Base-by-base conservation (phyloP, 1,140 invertebrate species). In the Cephus cinctus region DNA sequence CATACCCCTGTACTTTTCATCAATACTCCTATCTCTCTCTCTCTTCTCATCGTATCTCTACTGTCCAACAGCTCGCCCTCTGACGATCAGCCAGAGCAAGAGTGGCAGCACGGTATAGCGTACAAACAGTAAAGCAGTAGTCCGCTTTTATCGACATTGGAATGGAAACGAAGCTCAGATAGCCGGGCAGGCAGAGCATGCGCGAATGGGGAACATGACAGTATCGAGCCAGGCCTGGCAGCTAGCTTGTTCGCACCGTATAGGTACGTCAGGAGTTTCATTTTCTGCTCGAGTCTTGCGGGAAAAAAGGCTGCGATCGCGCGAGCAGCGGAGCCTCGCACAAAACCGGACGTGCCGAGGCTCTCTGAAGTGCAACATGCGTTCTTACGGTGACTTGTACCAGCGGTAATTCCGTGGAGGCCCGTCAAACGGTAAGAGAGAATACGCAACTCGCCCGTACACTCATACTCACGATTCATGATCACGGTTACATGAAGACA, bases 161-260 rank as follows among this genome's bases (percentile, higher is more conserved):
- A n/a, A n/a, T n/a, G n/a, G n/a, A n/a, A n/a, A n/a, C n/a, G n/a
- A n/a, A n/a, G n/a, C n/a, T n/a, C n/a, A n/a, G n/a, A n/a, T n/a
- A n/a, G n/a, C n/a, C n/a, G n/a, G n/a, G n/a, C n/a, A n/a, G 25
- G 25, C 25, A n/a, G 25, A n/a, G 25, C 25, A 27, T 27, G 25
- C 25, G 25, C n/a, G 6, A n/a, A 27, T 27, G 6, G 25, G 48
- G 61, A 63, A 61, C 47, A 53, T 52, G 50, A 62, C 57, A 65
- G 66, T 75, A 76, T 76, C 69, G 71, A 76, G 65, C 72, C 67
- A 72, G 70, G 59, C 49, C 49, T 47, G 50, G 54, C 54, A 63
- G 59, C 58, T 67, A 53, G 66, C 61, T 66, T 47, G 56, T 63
- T 63, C 63, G 61, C 59, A 61, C 36, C 50, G 25, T 38, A 36